phyloP scores from a whole-genome alignment of 2,113 vertebrate genomes.

The Atlantisia rogersi region DNA sequence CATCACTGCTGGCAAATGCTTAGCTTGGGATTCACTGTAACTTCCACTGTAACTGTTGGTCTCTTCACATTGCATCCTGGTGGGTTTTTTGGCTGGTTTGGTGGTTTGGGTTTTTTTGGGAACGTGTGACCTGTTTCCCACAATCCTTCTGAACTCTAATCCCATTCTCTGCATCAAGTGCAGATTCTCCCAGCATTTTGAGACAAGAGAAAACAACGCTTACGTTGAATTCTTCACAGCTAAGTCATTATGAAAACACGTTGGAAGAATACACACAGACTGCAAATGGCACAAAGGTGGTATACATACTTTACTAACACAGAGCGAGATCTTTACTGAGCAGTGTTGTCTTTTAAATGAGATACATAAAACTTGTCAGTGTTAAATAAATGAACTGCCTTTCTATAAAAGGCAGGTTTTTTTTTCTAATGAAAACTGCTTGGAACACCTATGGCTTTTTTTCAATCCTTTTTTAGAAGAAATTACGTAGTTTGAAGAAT shows the following conservation, averaged over 20 bases:
- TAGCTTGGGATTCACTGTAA: neutral
- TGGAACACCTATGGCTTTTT: neutral
- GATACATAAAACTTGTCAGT: neutral
- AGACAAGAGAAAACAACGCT: neutral
- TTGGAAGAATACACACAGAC: neutral
- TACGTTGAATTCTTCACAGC: neutral
- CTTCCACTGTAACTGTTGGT: neutral
- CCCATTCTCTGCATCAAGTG: neutral
- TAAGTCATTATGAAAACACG: neutral
- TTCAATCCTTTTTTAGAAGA: neutral
- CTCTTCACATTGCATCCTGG: neutral
- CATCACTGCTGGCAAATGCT: neutral
- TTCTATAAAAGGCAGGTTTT: neutral
- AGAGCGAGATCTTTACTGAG: neutral
- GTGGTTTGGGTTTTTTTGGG: neutral
- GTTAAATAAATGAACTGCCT: neutral
- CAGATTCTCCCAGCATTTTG: neutral
- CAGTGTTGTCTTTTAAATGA: neutral
- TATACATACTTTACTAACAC: neutral
- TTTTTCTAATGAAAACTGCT: neutral
- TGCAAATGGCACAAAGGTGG: neutral
- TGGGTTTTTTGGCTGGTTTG: neutral
- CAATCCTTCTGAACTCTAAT: neutral
- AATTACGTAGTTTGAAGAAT: neutral
- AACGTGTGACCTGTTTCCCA: accelerated